A percentile compares a stretch with the other conserved stretches of the same genome.
phyloP scores from a whole-genome alignment of 2,113 vertebrate species.

The Excalfactoria chinensis region DNA sequence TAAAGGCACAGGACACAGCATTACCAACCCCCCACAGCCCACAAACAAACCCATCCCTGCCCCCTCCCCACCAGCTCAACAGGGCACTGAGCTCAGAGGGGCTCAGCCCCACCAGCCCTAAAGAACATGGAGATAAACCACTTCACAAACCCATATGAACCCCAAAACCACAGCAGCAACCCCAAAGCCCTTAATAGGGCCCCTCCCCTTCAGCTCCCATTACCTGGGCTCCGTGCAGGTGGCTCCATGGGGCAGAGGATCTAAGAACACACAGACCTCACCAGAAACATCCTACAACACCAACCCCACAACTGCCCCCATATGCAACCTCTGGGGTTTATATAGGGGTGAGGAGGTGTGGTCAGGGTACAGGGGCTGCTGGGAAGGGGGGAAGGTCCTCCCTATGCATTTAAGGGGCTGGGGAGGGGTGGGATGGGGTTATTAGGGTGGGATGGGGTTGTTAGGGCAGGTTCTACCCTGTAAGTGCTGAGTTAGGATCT shows the following conservation, averaged over 20 bases:
- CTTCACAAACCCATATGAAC: not conserved
- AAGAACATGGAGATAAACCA: too few relatives aligned
- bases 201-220: not conserved
- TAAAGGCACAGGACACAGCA: too few relatives aligned
- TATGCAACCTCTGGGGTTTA: not conserved
- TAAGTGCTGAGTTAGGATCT: too few relatives aligned
- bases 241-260: not conserved
- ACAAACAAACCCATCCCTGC: not conserved
- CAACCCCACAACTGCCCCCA: not conserved
- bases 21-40: not conserved
- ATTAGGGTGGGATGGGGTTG: too few relatives aligned
- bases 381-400: not conserved
- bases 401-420: not conserved
- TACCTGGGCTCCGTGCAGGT: not conserved
- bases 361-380: not conserved
- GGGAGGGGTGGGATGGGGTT: too few relatives aligned
- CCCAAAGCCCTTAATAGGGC: not conserved
- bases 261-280: not conserved
- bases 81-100: not conserved
- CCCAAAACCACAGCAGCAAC: not conserved
- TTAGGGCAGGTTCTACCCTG: too few relatives aligned
- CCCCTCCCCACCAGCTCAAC: not conserved
- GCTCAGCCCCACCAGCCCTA: not conserved
- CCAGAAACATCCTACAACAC: not conserved
- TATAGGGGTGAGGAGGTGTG: not conserved